Evolutionary conservation across 2,888 invertebrate species (phyloP), one percentile per base, ranked within the genome.

Genomic region (Pristionchus entomophagus): DNA sequence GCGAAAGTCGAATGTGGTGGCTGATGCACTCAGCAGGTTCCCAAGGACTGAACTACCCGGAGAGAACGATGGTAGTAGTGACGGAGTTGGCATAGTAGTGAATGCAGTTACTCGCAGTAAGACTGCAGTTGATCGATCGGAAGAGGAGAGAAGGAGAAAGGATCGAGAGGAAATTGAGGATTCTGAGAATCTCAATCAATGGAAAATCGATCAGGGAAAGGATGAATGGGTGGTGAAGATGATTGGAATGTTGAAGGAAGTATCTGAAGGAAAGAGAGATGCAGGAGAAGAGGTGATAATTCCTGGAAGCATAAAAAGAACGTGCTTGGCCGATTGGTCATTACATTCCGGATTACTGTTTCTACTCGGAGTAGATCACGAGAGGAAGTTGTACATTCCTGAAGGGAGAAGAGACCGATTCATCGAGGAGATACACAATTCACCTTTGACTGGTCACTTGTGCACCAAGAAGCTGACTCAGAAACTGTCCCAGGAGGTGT

Each of bases 1-100:
- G n/a, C 88, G 88, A 35, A 85, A 86, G 22, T n/a, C 38, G 8
- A 82, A 86, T 41, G 62, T 45, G 77, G 77, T 77, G 45, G 77
- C 77, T 8, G 38, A 77, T 41, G 77, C 77, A n/a, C 45, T 77
- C 19, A 41, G 41, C 22, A 38, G 77, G n/a, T 38, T 19, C n/a
- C 77, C 41, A 3, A 38, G 38, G 22, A 45, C 12, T 14, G 77
- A 77, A 45, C 26, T 5, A 6, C 29, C 26, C 26, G 59, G 35
- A 32, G 69, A 35, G 22, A 35, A 35, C 19, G 32, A 69, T n/a
- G 69, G 26, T 8, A 45, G 6, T 6, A 45, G 45, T 45, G 35
- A 69, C 35, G 22, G 29, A 10, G 32, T 69, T 5, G 69, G 35
- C 8, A 35, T 29, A 10, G 35, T 69, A 5, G 32, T 69, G 35